Conservation (phyloP, 1,140 invertebrate species). For the Odontomachus brunneus region DNA sequence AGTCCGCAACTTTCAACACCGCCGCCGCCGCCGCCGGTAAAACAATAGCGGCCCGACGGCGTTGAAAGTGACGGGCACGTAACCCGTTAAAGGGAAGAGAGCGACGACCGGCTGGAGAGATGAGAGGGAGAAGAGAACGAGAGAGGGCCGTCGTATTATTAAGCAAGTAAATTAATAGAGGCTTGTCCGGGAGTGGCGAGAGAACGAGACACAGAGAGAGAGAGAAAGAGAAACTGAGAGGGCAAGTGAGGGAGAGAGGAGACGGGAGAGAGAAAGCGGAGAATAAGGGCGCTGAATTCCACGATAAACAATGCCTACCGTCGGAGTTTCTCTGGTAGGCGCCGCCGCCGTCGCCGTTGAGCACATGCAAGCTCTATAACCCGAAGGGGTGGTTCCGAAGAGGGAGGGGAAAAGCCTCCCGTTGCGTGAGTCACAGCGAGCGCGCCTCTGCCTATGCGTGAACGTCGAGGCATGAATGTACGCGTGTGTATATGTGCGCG, state of each 20-base stretch:
- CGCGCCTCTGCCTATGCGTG: constrained; percentile 53
- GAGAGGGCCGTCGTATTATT: constrained; percentile 80
- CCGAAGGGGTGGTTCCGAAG: constrained; percentile 44
- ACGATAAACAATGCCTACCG: constrained; percentile 81
- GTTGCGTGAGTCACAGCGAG: constrained; percentile 39
- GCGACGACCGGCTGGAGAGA: constrained; percentile 32
- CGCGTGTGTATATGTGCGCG: constrained; percentile 32
- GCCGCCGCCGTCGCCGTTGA: constrained; percentile 28
- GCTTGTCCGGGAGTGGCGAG: constrained; percentile 70
- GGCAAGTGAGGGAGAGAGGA: neutral
- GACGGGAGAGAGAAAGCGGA: constrained; percentile 27
- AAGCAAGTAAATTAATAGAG: constrained; percentile 84
- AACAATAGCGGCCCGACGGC: constrained; percentile 65
- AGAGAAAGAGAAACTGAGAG: constrained; percentile 41
- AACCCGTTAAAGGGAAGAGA: constrained; percentile 54
- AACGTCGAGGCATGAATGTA: constrained; percentile 59
- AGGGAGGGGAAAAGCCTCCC: constrained; percentile 39
- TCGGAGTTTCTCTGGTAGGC: constrained; percentile 57
- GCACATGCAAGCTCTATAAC: constrained; percentile 37
- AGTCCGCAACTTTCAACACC: constrained; percentile 53
- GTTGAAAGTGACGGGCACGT: constrained; percentile 64
- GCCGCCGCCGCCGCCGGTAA: constrained; percentile 8
- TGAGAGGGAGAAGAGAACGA: constrained; percentile 37
- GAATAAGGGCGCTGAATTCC: constrained; percentile 73
- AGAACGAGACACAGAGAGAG: constrained; percentile 5